Base-by-base conservation (phyloP, 2,888 invertebrate genomes). In the Athalia cordata region DNA sequence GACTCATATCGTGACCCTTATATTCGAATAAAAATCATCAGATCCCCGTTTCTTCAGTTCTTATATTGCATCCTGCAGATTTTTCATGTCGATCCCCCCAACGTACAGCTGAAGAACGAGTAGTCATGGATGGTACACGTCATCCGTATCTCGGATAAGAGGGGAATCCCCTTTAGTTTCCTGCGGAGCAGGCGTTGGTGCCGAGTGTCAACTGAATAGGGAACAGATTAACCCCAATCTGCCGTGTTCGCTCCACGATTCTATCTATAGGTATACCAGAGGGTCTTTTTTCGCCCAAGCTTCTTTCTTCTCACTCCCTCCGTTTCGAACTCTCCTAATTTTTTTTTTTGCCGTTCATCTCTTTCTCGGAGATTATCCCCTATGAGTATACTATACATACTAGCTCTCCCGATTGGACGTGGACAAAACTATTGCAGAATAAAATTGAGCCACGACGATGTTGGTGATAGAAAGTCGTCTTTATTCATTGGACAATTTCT, bases 191-290 rank as follows among this genome's bases (percentile, higher is more conserved):
- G 61, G 5, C 29, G 29, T 29, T 29, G 62, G 8, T 7, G 6
- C 79, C 72, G 79, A 80, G 81, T 80, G 80, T 81, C 75, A 78
- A 78, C 78, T 83, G 82, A 83, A 82, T 82, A 81, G 82, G 80
- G 79, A 79, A 80, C 79, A 82, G 82, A 83, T 83, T 83, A 83
- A 79, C 81, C 81, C 29, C 29, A 29, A 29, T 29, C 29, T 29
- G 29, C 29, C 29, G 29, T 29, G 29, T 29, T 29, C 29, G 29
- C 2, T 80, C 78, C 9, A 57, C 64, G 55, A 78, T 67, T 78
- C 76, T 61, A 59, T 59, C 77, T 55, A 11, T 49, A 43, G 50
- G n/a, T 8, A 75, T 29, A 29, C 1, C 29, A 29, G 29, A 47
- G 76, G 78, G 78, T 77, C 29, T 47, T 13, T 59, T 29, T 9